Percentiles rank a stretch among this genome's conserved stretches.
Conservation (phyloP, 2,113 vertebrate genomes). For the Tylochromis polylepis region DNA sequence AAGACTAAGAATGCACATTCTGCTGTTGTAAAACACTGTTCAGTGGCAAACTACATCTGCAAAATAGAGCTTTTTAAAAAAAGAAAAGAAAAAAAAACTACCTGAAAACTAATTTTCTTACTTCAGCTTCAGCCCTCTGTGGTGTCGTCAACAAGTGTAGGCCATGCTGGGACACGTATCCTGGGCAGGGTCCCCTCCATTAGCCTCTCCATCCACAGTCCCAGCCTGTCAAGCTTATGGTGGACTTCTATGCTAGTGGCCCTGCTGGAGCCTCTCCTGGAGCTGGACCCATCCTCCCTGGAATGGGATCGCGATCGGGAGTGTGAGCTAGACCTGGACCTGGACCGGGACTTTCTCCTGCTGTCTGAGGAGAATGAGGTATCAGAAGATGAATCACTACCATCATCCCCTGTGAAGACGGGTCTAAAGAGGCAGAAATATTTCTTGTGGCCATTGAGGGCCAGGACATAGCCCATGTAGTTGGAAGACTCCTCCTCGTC, state of each 20-base stretch:
- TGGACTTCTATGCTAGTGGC: conserved; percentile 79
- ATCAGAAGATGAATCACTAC: conserved; percentile 56
- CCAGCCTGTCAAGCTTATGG: conserved; percentile 85
- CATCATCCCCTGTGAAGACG: conserved; percentile 75
- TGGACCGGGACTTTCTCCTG: conserved; percentile 59
- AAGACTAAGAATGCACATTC: neutral
- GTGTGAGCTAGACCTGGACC: conserved; percentile 62
- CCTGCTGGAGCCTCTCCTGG: conserved; percentile 45
- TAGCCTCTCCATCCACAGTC: conserved; percentile 93
- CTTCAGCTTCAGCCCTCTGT: conserved; percentile 41
- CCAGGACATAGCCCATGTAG: conserved; percentile 86
- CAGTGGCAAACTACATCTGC: neutral
- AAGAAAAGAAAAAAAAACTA: neutral
- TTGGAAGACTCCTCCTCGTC: conserved; percentile 81
- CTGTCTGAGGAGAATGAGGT: conserved; percentile 32
- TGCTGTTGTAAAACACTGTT: neutral
- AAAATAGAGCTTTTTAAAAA: neutral
- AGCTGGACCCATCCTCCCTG: conserved; percentile 35
- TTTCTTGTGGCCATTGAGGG: conserved; percentile 93
- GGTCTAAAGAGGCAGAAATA: conserved; percentile 94
- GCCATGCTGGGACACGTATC: conserved; percentile 85
- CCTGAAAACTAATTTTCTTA: neutral
- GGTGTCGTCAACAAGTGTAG: conserved; percentile 66
- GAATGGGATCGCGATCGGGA: conserved; percentile 69
- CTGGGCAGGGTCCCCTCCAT: conserved; percentile 88